phyloP scores from a whole-genome alignment of 2,113 vertebrate species.

The Raja brachyura region DNA sequence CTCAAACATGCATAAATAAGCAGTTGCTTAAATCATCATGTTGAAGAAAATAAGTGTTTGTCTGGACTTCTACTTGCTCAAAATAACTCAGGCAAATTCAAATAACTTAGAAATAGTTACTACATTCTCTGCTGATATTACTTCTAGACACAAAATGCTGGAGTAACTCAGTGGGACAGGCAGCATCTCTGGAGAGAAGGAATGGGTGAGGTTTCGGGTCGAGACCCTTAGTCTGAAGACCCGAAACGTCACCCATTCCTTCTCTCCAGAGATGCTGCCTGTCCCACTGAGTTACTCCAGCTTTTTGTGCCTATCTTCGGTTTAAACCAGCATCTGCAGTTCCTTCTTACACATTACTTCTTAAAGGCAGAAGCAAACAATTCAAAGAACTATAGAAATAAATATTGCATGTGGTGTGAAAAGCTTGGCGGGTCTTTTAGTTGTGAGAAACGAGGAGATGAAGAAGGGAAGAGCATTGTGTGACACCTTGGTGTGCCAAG shows the following conservation, averaged over 20 bases:
- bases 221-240: too few species aligned
- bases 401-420: background rate
- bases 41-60: background rate
- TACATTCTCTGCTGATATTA: background rate
- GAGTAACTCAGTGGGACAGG: too few species aligned
- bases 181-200: too few species aligned
- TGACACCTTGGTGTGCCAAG: too few species aligned
- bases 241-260: too few species aligned
- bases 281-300: too few species aligned
- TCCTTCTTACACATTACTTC: background rate
- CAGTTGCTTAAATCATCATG: background rate
- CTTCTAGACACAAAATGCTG: too few species aligned
- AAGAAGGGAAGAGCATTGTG: background rate
- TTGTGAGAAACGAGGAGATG: background rate
- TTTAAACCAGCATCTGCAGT: too few species aligned
- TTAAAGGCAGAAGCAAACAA: background rate
- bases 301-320: too few species aligned
- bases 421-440: background rate
- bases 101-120: background rate
- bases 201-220: too few species aligned
- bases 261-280: too few species aligned
- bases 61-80: background rate
- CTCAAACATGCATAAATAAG: background rate
- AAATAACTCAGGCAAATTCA: background rate
- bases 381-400: background rate